A percentile compares a stretch with the other conserved stretches of the same genome.
phyloP scores from a whole-genome alignment of 2,888 invertebrate species.

The Lithophane semibrunnea region DNA sequence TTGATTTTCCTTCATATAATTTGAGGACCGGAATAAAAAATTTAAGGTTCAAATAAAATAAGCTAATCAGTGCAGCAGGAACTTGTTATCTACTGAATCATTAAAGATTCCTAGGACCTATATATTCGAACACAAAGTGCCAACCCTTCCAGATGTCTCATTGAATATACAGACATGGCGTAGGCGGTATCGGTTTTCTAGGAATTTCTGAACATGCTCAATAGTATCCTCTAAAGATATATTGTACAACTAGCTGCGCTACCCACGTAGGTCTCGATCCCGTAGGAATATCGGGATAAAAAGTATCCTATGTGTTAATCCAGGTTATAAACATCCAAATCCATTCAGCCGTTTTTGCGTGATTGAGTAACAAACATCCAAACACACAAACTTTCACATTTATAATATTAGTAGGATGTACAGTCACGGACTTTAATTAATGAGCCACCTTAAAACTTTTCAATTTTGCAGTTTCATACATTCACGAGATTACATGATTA shows the following conservation, averaged over 20 bases:
- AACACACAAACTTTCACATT: no score
- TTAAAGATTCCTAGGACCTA: background rate
- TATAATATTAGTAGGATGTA: no score
- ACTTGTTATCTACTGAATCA: background rate
- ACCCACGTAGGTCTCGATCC: no score
- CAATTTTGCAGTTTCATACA: no score
- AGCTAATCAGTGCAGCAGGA: background rate
- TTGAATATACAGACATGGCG: constrained; percentile 40
- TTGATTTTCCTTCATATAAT: background rate
- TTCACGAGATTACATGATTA: no score
- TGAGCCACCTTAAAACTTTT: no score
- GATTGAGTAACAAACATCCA: no score
- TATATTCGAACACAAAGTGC: background rate
- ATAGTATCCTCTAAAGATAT: background rate
- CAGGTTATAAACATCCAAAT: no score
- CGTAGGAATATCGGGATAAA: no score
- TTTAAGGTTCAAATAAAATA: background rate
- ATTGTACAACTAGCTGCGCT: background rate
- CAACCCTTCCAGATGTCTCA: constrained; percentile 26
- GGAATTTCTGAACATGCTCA: background rate
- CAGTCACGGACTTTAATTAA: no score
- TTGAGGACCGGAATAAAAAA: background rate
- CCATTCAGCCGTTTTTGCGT: no score
- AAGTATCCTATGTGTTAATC: no score
- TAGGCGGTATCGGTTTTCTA: constrained; percentile 23